phyloP scores from a whole-genome alignment of 2,797 vertebrate species.

The Spinus olivaceus region DNA sequence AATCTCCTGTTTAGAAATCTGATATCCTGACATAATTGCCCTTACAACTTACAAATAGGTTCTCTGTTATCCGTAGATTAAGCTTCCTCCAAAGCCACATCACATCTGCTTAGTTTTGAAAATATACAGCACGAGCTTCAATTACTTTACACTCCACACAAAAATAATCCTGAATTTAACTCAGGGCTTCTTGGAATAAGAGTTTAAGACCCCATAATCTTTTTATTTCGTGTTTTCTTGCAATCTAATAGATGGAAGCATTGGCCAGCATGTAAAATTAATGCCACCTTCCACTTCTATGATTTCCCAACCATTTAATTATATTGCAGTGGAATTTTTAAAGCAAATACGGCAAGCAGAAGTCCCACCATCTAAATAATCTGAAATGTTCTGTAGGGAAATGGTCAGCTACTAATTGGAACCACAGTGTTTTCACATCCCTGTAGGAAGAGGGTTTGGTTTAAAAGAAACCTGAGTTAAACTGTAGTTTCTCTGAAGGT shows the following conservation, averaged over 20 bases:
- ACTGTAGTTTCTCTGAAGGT: background rate
- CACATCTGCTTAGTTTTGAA: constrained; percentile 57
- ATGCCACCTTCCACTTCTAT: background rate
- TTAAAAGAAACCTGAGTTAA: constrained; percentile 6
- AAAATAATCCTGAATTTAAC: constrained; percentile 64
- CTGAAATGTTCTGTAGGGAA: constrained; percentile 62
- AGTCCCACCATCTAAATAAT: constrained; percentile 59
- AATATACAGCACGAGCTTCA: constrained; percentile 59
- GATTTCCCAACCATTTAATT: background rate
- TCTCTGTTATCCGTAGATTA: constrained; percentile 72
- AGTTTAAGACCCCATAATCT: constrained; percentile 45
- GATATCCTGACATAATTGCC: constrained; percentile 64
- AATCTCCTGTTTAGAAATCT: constrained; percentile 66
- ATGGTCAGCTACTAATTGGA: constrained; percentile 66
- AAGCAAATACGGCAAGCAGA: constrained; percentile 42
- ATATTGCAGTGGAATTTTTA: background rate
- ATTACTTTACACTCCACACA: constrained; percentile 47
- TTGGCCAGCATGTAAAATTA: background rate
- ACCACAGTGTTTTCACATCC: constrained; percentile 51
- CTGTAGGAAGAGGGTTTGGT: background rate
- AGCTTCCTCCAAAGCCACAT: constrained; percentile 64
- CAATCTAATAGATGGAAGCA: constrained; percentile 25
- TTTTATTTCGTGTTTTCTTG: constrained; percentile 43
- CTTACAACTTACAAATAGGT: constrained; percentile 65
- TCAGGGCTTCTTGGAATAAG: constrained; percentile 25